Evolutionary conservation across 1,140 invertebrate genomes (phyloP).

Genomic region (Euwallacea fornicatus): DNA sequence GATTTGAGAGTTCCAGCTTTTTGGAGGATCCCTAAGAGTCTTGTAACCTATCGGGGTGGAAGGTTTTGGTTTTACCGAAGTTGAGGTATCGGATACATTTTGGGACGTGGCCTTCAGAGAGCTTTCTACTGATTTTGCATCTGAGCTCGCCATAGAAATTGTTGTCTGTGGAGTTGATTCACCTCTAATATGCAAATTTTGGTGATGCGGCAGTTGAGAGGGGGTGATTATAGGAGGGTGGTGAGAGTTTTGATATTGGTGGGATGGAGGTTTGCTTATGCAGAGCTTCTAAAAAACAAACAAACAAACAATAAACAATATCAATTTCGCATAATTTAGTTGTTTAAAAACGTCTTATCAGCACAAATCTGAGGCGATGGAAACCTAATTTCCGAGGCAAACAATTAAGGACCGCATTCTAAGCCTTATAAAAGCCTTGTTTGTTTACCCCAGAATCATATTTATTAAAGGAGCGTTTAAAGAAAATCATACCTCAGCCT

Average conservation of each 20-base stretch:
- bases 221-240: conserved; percentile 28
- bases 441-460: too few species aligned
- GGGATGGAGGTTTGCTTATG: not conserved
- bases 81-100: not conserved
- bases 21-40: conserved; percentile 60
- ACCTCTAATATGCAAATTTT: conserved; percentile 8
- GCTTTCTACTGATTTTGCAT: not conserved
- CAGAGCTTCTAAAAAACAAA: not conserved
- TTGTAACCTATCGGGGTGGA: conserved; percentile 57
- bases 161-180: not conserved
- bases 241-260: conserved; percentile 5
- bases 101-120: not conserved
- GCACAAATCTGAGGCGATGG: too few species aligned
- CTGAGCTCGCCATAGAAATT: not conserved
- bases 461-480: too few species aligned
- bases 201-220: conserved; percentile 24
- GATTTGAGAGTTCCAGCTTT: conserved; percentile 62
- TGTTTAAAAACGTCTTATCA: too few species aligned
- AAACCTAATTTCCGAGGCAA: too few species aligned
- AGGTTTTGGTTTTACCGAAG: conserved; percentile 46
- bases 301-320: not conserved
- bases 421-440: too few species aligned
- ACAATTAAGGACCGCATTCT: too few species aligned
- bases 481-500: too few species aligned
- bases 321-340: not conserved